Evolutionary conservation across 1,140 invertebrate species (phyloP).

Genomic region (Lepidotrigona ventralis): DNA sequence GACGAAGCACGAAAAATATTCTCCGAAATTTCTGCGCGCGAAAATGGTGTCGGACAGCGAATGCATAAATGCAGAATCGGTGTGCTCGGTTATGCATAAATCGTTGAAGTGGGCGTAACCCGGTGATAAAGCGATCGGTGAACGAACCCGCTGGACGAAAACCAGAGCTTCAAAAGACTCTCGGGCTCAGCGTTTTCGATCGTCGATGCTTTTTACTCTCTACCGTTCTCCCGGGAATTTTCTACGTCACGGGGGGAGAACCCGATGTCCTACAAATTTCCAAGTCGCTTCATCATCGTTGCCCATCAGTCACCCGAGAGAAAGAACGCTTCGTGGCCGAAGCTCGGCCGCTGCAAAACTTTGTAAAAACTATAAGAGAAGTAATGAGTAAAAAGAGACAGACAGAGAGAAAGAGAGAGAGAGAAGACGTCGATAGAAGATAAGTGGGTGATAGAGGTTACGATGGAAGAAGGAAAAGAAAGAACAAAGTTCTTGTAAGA

Average conservation of each 20-base stretch:
- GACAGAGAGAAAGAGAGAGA: neutral
- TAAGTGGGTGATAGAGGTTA: neutral
- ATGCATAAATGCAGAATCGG: neutral
- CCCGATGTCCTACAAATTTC: constrained; percentile 57
- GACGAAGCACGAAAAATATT: neutral
- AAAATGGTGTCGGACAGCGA: neutral
- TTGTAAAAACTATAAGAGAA: constrained; percentile 41
- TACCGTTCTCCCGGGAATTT: constrained; percentile 5
- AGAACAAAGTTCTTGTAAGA: neutral
- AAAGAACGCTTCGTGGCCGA: constrained; percentile 50
- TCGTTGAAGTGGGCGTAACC: neutral
- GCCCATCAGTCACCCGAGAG: constrained; percentile 59
- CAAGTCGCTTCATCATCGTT: constrained; percentile 65
- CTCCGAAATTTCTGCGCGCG: neutral
- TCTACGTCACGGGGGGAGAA: constrained; percentile 34
- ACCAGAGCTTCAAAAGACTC: constrained; percentile 14
- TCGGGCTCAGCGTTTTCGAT: constrained; percentile 35
- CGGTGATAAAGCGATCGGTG: neutral
- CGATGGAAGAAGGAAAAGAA: neutral
- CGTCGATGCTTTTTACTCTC: constrained; percentile 21
- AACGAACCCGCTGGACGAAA: constrained; percentile 8
- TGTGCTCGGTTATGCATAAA: neutral
- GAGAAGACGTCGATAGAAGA: neutral
- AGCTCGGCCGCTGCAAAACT: constrained; percentile 19
- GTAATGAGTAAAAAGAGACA: constrained; percentile 6